Base-by-base conservation (phyloP, 1,140 invertebrate species). In the Camponotus vicinus region DNA sequence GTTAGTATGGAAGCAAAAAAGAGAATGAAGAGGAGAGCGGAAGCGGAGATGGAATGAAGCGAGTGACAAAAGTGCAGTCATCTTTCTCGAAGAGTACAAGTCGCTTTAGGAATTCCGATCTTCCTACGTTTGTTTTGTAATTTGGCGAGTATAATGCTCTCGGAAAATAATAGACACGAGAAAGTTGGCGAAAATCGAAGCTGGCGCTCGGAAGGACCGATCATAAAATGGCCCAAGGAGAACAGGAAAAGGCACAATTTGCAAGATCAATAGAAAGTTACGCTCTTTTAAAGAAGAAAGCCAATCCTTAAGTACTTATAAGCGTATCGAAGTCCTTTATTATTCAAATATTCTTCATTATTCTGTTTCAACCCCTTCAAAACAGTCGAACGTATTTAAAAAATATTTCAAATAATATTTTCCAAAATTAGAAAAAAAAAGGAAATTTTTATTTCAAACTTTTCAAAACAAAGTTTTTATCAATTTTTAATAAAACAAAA, bases 111-210 rank as follows among this genome's bases (percentile, higher is more conserved):
- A 80, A 71, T 49, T 80, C 42, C 40, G 55, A 73, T 83, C 55
- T 83, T 83, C 42, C 69, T 83, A 37, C 55, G 78, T 66, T 80
- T 71, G 79, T 82, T 69, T 75, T 83, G 55, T 83, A 83, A 83
- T 83, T 73, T 83, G 9, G 69, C 27, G 79, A 61, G 40, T 32
- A 83, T 83, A 83, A 83, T 73, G 40, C 79, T 34, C 69, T 34
- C 37, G n/a, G 79, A 83, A 83, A 83, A 83, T 83, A 83, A 3
- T 61, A 61, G 79, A 61, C 40, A 49, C 42, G 67, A 37, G 79
- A 75, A 83, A 83, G 69, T 73, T 73, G 79, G 55, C 55, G 64
- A 69, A 49, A 80, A 70, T 80, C 18, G 66, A 15, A 5, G 27
- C 27, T 80, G 79, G 27, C 55, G 69, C 55, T 73, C 21, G 40